Conservation (phyloP, 2,113 vertebrate species). For the Saguinus imperator region DNA sequence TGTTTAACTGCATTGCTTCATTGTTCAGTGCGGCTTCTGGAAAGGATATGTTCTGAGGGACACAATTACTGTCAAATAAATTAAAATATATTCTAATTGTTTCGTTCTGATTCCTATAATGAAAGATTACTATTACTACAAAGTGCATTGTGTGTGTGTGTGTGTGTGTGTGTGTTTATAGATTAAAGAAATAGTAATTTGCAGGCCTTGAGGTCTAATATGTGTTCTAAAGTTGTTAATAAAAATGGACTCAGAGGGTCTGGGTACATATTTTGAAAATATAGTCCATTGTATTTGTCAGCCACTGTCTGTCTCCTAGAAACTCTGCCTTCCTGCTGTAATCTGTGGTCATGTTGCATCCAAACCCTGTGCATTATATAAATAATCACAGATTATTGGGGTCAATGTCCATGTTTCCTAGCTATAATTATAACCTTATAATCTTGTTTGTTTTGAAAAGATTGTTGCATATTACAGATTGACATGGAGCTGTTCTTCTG, state of each 20-base stretch:
- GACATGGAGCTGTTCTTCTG: conserved; percentile 63
- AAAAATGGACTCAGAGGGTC: conserved; percentile 35
- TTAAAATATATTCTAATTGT: not conserved
- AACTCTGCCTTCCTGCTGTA: conserved; percentile 2
- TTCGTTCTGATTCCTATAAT: not conserved
- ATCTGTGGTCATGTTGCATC: conserved; percentile 67
- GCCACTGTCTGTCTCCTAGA: conserved; percentile 27
- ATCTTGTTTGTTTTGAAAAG: conserved; percentile 76
- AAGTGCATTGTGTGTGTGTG: not conserved
- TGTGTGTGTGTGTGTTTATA: not conserved
- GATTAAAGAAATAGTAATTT: not conserved
- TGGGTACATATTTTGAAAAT: conserved; percentile 58
- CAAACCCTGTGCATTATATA: conserved; percentile 60
- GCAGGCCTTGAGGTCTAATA: not conserved
- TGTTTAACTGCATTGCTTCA: not conserved
- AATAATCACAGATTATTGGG: conserved; percentile 36
- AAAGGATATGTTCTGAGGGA: not conserved
- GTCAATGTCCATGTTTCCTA: conserved; percentile 57
- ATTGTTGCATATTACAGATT: conserved; percentile 57
- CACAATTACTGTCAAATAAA: not conserved
- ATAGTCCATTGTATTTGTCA: conserved; percentile 43
- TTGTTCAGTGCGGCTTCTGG: not conserved
- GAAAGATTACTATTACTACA: not conserved
- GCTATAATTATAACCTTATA: conserved; percentile 52
- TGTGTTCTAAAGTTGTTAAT: conserved; percentile 18